Conservation (phyloP, 2,888 invertebrate species). For the Dolichopus griseipennis region DNA sequence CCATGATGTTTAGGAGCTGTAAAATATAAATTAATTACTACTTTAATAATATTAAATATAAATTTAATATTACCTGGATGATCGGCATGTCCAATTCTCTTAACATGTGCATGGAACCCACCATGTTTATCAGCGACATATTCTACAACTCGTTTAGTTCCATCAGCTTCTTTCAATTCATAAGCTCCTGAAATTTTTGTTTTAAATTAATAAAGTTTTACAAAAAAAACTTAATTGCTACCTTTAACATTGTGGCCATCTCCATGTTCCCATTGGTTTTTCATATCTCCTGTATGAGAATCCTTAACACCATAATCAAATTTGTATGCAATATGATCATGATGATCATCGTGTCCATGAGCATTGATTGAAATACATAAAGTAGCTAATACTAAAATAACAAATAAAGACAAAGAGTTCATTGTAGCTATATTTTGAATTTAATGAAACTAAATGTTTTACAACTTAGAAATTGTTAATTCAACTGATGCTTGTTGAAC, state of each 20-base stretch:
- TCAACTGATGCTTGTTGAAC: background rate
- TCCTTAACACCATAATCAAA: conserved; percentile 40
- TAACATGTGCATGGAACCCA: background rate
- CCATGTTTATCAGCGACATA: conserved; percentile 35
- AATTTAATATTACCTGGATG: background rate
- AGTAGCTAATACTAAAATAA: background rate
- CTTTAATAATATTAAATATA: background rate
- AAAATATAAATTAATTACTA: background rate
- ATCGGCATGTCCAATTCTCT: background rate
- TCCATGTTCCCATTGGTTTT: conserved; percentile 39
- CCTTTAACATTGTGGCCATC: conserved; percentile 42
- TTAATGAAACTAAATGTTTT: background rate
- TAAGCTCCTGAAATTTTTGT: conserved; percentile 29
- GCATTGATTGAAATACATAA: conserved; percentile 19
- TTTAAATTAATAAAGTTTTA: too few relatives aligned
- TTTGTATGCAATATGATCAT: conserved; percentile 34
- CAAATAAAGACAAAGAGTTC: background rate
- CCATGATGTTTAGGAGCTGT: conserved; percentile 8
- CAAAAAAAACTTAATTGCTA: too few relatives aligned
- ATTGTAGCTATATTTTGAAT: background rate
- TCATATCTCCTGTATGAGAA: conserved; percentile 36
- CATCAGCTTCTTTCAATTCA: conserved; percentile 38
- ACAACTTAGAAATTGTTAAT: background rate
- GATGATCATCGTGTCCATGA: conserved; percentile 35
- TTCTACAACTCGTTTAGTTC: conserved; percentile 37